A percentile compares a stretch with the other conserved stretches of the same genome.
These are phyloP conservation scores for Polymixis flavicincta DNA, from an alignment of 2,888 invertebrate genomes.

Conservation along the genomic window DNA sequence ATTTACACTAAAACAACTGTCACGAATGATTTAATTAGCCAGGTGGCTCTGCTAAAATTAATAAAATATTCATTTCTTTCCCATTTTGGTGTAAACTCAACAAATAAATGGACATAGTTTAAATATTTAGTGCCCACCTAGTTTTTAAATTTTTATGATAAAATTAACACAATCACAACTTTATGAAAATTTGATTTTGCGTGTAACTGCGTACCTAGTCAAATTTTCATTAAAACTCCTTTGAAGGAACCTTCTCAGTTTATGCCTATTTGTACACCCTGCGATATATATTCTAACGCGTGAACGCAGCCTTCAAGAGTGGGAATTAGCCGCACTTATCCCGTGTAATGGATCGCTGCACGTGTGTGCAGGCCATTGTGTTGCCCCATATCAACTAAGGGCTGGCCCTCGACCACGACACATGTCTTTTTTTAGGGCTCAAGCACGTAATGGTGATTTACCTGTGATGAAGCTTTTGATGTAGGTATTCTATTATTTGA, in stretches of 20 bases:
- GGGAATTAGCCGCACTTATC: constrained; percentile 88
- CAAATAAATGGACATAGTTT: not conserved
- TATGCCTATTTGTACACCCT: constrained; percentile 73
- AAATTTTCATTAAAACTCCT: not conserved
- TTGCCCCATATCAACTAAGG: constrained; percentile 66
- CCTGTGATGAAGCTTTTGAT: constrained; percentile 7
- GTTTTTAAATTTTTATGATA: not conserved
- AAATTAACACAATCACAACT: not conserved
- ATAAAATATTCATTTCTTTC: constrained; percentile 9
- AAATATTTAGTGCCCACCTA: not conserved
- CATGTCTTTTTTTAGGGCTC: constrained; percentile 42
- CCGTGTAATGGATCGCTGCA: constrained; percentile 83
- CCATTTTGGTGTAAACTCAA: not conserved
- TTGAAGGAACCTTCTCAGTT: constrained; percentile 28
- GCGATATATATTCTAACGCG: constrained; percentile 74
- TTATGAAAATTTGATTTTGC: not conserved
- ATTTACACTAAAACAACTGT: constrained; percentile 60
- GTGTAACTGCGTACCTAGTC: not conserved
- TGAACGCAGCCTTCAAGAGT: constrained; percentile 76
- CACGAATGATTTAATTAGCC: constrained; percentile 27
- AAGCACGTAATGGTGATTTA: constrained; percentile 40
- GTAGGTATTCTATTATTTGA: not conserved
- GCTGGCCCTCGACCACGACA: constrained; percentile 55
- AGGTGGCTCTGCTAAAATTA: constrained; percentile 18
- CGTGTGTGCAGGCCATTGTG: constrained; percentile 81